Evolutionary conservation across 2,888 invertebrate species (phyloP).

Genomic region (Oscheius myriophilus): DNA sequence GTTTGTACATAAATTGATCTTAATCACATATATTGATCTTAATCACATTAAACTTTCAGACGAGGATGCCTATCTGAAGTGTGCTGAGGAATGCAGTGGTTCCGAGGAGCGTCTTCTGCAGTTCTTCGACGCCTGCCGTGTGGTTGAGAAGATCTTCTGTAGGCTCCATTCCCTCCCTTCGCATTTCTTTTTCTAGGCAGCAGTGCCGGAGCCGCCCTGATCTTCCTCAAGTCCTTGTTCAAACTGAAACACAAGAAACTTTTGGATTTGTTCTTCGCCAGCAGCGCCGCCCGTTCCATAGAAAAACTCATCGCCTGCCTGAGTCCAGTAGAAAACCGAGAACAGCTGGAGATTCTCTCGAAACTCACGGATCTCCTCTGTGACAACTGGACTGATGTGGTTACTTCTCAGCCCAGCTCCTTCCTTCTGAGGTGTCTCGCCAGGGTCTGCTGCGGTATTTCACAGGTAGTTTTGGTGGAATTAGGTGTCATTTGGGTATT

Average conservation of each 20-base stretch:
- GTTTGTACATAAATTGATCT: no score
- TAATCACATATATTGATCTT: no score
- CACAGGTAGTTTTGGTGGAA: neutral
- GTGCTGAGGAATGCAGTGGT: conserved; percentile 48
- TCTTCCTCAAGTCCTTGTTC: conserved; percentile 40
- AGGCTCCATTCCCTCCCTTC: neutral
- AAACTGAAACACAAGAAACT: conserved; percentile 47
- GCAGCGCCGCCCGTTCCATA: conserved; percentile 46
- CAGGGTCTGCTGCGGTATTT: conserved; percentile 39
- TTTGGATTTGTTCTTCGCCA: conserved; percentile 46
- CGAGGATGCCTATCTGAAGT: conserved; percentile 40
- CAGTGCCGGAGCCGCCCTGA: conserved; percentile 33
- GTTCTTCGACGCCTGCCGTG: conserved; percentile 46
- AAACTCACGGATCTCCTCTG: conserved; percentile 40
- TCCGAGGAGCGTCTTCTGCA: conserved; percentile 43
- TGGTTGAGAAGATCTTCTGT: conserved; percentile 29
- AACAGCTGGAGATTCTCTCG: conserved; percentile 40
- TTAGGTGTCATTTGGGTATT: no score
- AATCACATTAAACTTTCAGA: conserved; percentile 29
- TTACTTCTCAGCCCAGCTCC: conserved; percentile 32
- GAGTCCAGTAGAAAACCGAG: conserved; percentile 32
- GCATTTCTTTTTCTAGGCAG: conserved; percentile 37
- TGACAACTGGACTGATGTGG: conserved; percentile 44
- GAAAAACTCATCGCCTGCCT: conserved; percentile 46
- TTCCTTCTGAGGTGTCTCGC: conserved; percentile 42